phyloP scores from a whole-genome alignment of 2,797 vertebrate genomes.

The Chanos chanos region DNA sequence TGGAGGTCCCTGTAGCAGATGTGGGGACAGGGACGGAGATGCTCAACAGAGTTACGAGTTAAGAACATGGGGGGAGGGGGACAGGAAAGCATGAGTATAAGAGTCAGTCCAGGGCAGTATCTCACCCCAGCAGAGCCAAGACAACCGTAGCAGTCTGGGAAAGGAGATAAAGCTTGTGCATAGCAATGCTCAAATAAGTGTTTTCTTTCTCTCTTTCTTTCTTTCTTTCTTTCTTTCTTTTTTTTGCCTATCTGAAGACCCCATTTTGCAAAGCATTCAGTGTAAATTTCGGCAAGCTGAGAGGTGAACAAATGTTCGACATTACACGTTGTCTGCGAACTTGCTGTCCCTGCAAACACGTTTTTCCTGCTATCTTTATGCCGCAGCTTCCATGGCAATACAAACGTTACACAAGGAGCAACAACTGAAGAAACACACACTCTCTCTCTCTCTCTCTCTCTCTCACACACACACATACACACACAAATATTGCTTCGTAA shows the following conservation, averaged over 20 bases:
- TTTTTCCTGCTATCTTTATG: no score
- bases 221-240: not conserved
- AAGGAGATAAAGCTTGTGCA: conserved; percentile 35
- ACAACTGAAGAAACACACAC: no score
- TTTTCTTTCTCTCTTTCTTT: no score
- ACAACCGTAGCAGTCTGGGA: conserved; percentile 27
- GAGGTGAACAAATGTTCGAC: not conserved
- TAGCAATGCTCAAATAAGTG: conserved; percentile 39
- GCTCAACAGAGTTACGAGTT: not conserved
- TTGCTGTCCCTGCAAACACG: not conserved
- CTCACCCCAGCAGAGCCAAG: conserved; percentile 28
- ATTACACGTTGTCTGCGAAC: not conserved
- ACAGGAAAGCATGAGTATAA: conserved; percentile 34
- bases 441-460: no score
- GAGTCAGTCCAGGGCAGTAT: conserved; percentile 41
- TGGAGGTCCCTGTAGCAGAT: conserved; percentile 30
- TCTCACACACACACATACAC: no score
- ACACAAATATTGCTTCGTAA: conserved; percentile 32
- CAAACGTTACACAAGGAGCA: no score
- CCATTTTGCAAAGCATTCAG: no score
- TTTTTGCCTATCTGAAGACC: no score
- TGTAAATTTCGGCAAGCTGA: no score
- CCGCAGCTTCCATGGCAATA: no score
- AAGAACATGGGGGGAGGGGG: no score
- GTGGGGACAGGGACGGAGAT: conserved; percentile 3